These are phyloP conservation scores for Caenorhabditis sinica DNA, from an alignment of 2,888 invertebrate species.

Conservation along the genomic window DNA sequence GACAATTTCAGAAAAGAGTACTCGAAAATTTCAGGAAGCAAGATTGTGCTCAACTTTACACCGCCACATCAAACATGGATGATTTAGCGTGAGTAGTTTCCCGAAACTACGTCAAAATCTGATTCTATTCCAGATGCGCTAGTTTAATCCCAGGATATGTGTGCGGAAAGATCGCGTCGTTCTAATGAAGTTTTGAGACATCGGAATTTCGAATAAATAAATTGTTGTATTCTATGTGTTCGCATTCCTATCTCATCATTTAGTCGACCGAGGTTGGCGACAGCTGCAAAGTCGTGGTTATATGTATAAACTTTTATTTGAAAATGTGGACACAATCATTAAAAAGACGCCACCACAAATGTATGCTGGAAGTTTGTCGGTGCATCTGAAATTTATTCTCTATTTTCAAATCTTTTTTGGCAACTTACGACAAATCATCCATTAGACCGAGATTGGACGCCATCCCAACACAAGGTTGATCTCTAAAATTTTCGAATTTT, in stretches of 20 bases:
- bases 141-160: not conserved
- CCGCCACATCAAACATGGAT: not conserved
- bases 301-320: no score
- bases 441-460: not conserved
- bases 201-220: not conserved
- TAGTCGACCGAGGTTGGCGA: no score
- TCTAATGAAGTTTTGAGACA: not conserved
- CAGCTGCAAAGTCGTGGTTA: no score
- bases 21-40: not conserved
- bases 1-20: not conserved
- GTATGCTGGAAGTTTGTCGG: not conserved
- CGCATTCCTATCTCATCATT: no score
- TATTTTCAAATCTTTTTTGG: no score
- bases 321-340: not conserved
- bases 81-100: not conserved
- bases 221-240: not conserved
- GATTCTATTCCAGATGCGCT: conserved; percentile 7
- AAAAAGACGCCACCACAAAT: conserved; percentile 2
- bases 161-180: conserved; percentile 12
- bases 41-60: not conserved
- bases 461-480: not conserved
- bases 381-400: not conserved
- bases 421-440: conserved; percentile 14
- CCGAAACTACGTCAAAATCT: not conserved
- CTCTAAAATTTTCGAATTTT: not conserved